phyloP scores from a whole-genome alignment of 2,797 vertebrate genomes.

The Percopsis omiscomaycus region DNA sequence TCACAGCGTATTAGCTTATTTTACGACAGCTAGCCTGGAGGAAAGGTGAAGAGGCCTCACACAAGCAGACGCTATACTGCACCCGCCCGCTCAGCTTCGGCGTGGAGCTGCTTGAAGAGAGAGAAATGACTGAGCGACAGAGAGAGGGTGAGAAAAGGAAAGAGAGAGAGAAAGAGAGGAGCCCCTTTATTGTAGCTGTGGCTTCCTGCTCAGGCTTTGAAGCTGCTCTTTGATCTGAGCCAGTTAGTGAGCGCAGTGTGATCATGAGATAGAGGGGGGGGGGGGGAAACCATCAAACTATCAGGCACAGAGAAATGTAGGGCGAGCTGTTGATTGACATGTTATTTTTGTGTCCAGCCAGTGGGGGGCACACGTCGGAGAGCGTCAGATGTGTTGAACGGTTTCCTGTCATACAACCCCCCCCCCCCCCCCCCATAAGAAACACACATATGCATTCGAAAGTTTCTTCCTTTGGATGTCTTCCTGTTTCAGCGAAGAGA shows the following conservation, averaged over 20 bases:
- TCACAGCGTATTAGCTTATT: conserved; percentile 25
- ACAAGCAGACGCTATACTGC: conserved; percentile 38
- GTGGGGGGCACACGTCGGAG: conserved; percentile 36
- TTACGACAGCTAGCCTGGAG: conserved; percentile 26
- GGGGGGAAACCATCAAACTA: conserved; percentile 59
- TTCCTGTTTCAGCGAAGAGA: conserved; percentile 71
- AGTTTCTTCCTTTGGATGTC: conserved; percentile 68
- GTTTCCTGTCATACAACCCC: conserved; percentile 5
- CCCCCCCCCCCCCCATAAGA: background rate
- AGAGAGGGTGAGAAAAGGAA: conserved; percentile 24
- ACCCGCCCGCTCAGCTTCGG: conserved; percentile 36
- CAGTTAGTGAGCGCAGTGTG: conserved; percentile 71
- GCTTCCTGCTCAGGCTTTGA: conserved; percentile 77
- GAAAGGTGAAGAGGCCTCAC: conserved; percentile 56
- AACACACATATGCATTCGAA: conserved; percentile 27
- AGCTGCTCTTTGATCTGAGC: conserved; percentile 79
- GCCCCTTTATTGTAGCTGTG: conserved; percentile 64
- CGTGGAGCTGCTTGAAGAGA: conserved; percentile 63
- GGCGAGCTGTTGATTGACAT: conserved; percentile 56
- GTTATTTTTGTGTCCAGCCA: conserved; percentile 50
- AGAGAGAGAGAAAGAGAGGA: conserved; percentile 42
- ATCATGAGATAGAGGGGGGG: conserved; percentile 65
- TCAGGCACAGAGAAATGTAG: conserved; percentile 52
- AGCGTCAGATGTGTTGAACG: background rate
- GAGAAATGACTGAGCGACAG: conserved; percentile 49